A percentile compares a stretch with the other conserved stretches of the same genome.
These are phyloP conservation scores for Sesamia nonagrioides DNA, from an alignment of 1,140 invertebrate genomes.

Conservation along the genomic window DNA sequence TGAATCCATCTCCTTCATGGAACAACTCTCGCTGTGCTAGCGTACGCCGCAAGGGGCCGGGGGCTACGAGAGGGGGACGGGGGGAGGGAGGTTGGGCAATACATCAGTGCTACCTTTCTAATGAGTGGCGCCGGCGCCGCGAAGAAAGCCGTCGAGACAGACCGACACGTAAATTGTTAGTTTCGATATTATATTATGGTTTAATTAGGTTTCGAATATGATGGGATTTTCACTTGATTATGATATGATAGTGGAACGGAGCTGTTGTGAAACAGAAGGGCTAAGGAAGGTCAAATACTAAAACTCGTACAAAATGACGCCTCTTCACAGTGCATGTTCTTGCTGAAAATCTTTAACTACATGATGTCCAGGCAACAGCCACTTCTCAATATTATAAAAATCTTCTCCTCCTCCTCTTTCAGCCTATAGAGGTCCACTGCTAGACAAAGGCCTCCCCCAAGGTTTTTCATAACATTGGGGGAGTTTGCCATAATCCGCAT, in stretches of 20 bases:
- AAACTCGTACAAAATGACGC: too few relatives aligned
- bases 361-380: too few relatives aligned
- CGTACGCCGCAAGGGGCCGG: neutral
- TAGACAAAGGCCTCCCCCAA: too few relatives aligned
- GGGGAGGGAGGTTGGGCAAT: slow-evolving; percentile 20
- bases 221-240: slow-evolving; percentile 21
- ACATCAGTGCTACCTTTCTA: slow-evolving; percentile 42
- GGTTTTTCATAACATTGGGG: too few relatives aligned
- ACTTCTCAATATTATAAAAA: too few relatives aligned
- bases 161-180: slow-evolving; percentile 24
- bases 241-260: neutral
- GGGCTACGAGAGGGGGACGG: neutral
- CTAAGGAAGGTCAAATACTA: too few relatives aligned
- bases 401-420: too few relatives aligned
- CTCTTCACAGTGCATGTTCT: too few relatives aligned
- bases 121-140: slow-evolving; percentile 36
- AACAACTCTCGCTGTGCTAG: slow-evolving; percentile 14
- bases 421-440: too few relatives aligned
- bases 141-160: slow-evolving; percentile 21
- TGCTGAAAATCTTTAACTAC: too few relatives aligned
- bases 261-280: neutral
- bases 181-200: slow-evolving; percentile 12
- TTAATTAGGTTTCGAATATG: slow-evolving; percentile 15
- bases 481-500: too few relatives aligned
- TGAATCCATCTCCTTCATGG: neutral